Percentiles rank a stretch among this genome's conserved stretches.
Evolutionary conservation across 1,140 invertebrate species (phyloP).

Genomic region (Drosophila mauritiana): DNA sequence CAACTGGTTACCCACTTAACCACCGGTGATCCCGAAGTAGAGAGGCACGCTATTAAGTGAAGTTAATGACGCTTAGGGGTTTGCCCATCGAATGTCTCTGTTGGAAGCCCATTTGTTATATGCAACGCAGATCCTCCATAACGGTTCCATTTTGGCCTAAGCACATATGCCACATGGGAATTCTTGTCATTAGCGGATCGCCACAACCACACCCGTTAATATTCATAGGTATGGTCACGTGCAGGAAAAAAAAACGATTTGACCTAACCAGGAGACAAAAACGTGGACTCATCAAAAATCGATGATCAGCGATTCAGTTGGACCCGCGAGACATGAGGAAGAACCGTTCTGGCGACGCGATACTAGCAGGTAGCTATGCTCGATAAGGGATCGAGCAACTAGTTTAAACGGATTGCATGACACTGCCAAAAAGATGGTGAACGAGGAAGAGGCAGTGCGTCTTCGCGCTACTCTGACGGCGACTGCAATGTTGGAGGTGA

Average conservation of each 20-base stretch:
- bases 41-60: constrained; percentile 55
- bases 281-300: constrained; percentile 57
- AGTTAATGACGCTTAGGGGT: constrained; percentile 17
- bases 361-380: constrained; percentile 52
- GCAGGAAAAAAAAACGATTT: constrained; percentile 48
- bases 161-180: constrained; percentile 56
- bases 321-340: constrained; percentile 29
- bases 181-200: constrained; percentile 58
- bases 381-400: constrained; percentile 63
- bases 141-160: constrained; percentile 23
- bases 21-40: not conserved
- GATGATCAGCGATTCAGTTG: constrained; percentile 44
- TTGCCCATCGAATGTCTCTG: not conserved
- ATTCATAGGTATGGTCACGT: constrained; percentile 32
- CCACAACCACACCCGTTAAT: constrained; percentile 1
- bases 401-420: constrained; percentile 43
- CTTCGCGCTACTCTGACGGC: constrained; percentile 37
- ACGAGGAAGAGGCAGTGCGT: constrained; percentile 21
- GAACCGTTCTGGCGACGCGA: constrained; percentile 28
- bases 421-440: constrained; percentile 2
- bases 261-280: constrained; percentile 65
- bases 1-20: constrained; percentile 1
- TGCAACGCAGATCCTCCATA: constrained; percentile 37
- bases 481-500: constrained; percentile 23
- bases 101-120: constrained; percentile 55